Evolutionary conservation across 1,140 invertebrate species (phyloP), one percentile per base, ranked within the genome.

Genomic region (Sminthurinus signatus): DNA sequence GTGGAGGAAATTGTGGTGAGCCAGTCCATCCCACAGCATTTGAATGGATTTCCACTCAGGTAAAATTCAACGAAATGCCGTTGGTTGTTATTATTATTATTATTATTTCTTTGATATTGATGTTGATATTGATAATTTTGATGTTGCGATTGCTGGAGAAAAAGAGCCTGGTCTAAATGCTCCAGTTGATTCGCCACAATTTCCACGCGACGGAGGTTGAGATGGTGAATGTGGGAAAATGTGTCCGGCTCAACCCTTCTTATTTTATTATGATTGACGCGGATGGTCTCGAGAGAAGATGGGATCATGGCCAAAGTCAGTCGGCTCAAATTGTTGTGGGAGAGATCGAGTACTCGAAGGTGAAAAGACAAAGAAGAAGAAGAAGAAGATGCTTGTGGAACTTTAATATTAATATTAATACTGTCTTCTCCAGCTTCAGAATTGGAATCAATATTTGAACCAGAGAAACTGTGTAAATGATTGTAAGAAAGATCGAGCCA

Each of bases 401-500:
- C n/a, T n/a, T n/a, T n/a, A n/a, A n/a, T n/a, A n/a, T n/a, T n/a
- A n/a, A n/a, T n/a, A n/a, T n/a, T n/a, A n/a, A n/a, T n/a, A n/a
- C n/a, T n/a, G n/a, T n/a, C n/a, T n/a, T n/a, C n/a, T n/a, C n/a
- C n/a, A n/a, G n/a, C n/a, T n/a, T n/a, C n/a, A n/a, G n/a, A n/a
- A n/a, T n/a, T n/a, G n/a, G n/a, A n/a, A n/a, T n/a, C n/a, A n/a
- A n/a, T n/a, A n/a, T n/a, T n/a, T n/a, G n/a, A n/a, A n/a, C n/a
- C n/a, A n/a, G n/a, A n/a, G n/a, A n/a, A n/a, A n/a, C n/a, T n/a
- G n/a, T n/a, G n/a, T n/a, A n/a, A n/a, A n/a, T n/a, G 88, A 75
- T 94, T 93, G 42, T 88, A 84, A 74, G 91, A 89, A 70, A 93
- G 86, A 75, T 93, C 90, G 73, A 93, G 79, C 88, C 89, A 93